Evolutionary conservation across 2,888 invertebrate genomes (phyloP), one percentile per base, ranked within the genome.

Genomic region (Cristatella mucedo): DNA sequence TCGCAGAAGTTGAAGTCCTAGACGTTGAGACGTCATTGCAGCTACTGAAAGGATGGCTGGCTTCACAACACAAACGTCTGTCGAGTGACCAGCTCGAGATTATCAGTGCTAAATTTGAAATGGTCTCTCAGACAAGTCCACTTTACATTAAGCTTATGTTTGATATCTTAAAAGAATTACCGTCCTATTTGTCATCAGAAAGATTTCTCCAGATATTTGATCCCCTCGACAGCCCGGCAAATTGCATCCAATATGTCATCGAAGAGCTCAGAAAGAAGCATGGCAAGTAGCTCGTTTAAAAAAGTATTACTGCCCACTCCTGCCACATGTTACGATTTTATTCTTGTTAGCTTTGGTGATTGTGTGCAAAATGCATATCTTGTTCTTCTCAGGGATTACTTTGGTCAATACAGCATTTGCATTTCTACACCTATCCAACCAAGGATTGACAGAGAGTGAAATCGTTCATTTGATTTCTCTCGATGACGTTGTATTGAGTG

Each of bases 251-350:
- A 7, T 36, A 36, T 18, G 26, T 36, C 36, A 26, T 26, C 19
- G 18, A 36, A 6, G 36, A 36, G 15, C 36, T 36, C 6, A 36
- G n/a, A 18, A 20, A 18, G 13, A 36, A 36, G 18, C 22, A 36
- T 19, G 57, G 65, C 62, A 49, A 40, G 43, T 38, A 16, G 33
- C 6, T 33, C 18, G 18, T 20, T 30, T 38, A 24, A 13, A 41
- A 11, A 29, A n/a, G 9, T 11, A 40, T n/a, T n/a, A n/a, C n/a
- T n/a, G n/a, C n/a, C n/a, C n/a, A n/a, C n/a, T n/a, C n/a, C n/a
- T n/a, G n/a, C n/a, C n/a, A n/a, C n/a, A n/a, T n/a, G n/a, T n/a
- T n/a, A n/a, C n/a, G n/a, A n/a, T n/a, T n/a, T n/a, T n/a, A n/a
- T n/a, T 26, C 26, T 26, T 7, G 26, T 26, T n/a, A 26, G 26